Conservation (phyloP, 2,888 invertebrate species). For the Rhopalosiphum nymphaeae region DNA sequence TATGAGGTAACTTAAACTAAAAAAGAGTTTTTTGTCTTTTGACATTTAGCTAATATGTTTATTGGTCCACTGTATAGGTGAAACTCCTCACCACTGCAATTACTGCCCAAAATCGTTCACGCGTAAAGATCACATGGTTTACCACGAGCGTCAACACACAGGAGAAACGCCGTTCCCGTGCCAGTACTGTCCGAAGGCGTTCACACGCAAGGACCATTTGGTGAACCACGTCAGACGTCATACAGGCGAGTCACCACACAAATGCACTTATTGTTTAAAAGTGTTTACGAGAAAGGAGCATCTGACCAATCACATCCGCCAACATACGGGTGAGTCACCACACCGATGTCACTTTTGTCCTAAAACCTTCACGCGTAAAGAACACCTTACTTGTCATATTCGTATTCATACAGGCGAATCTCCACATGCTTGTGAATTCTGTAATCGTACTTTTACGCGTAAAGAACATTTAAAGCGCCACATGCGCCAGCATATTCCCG, state of each 20-base stretch:
- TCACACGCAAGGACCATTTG: slow-evolving; percentile 89
- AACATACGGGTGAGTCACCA: slow-evolving; percentile 72
- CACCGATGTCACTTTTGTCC: slow-evolving; percentile 85
- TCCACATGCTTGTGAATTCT: slow-evolving; percentile 85
- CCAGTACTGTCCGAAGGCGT: slow-evolving; percentile 82
- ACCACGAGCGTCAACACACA: slow-evolving; percentile 86
- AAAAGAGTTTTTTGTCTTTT: slow-evolving; percentile 62
- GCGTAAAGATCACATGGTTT: slow-evolving; percentile 86
- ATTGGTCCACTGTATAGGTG: slow-evolving; percentile 69
- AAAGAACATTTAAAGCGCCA: slow-evolving; percentile 90
- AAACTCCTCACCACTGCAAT: slow-evolving; percentile 76
- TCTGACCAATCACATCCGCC: slow-evolving; percentile 69
- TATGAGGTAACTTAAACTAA: slow-evolving; percentile 56
- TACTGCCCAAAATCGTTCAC: slow-evolving; percentile 91
- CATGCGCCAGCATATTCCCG: slow-evolving; percentile 81
- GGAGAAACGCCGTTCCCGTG: slow-evolving; percentile 84
- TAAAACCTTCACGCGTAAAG: slow-evolving; percentile 88
- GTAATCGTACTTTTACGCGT: slow-evolving; percentile 88
- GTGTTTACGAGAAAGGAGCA: slow-evolving; percentile 69
- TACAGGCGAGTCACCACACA: slow-evolving; percentile 88
- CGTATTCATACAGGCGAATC: slow-evolving; percentile 75
- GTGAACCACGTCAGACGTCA: slow-evolving; percentile 90
- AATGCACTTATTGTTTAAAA: slow-evolving; percentile 86
- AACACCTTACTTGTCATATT: slow-evolving; percentile 87
- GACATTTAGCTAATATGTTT: slow-evolving; percentile 65